Evolutionary conservation across 2,888 invertebrate genomes (phyloP), one percentile per base, ranked within the genome.

Genomic region (Himalopsyche japonica): DNA sequence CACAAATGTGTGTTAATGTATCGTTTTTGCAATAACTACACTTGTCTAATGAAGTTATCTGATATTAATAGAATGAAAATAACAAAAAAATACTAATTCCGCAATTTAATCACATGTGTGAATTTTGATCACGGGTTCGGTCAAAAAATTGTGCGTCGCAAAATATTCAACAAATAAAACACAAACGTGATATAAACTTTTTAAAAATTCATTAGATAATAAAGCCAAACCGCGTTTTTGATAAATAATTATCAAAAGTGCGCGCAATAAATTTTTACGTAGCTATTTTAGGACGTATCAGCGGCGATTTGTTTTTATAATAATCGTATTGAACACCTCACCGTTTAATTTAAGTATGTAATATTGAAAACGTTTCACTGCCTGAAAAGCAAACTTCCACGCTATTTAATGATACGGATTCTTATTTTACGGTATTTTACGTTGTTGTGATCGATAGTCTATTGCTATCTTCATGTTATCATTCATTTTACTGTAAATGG

Each of bases 281-380:
- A 57, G 24, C 3, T n/a, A 15, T 57, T 20, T 49, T 7, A 57
- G 8, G 57, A 57, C 20, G 15, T 57, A 57, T 57, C 10, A 6
- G 15, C 24, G 24, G 10, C 24, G 15, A 20, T 57, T 20, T 20
- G 0, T 77, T 77, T 32, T 77, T 32, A 37, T 77, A 32, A 37
- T 32, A 77, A 37, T 77, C 27, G 18, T 20, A 77, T 37, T 77
- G 24, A 77, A 37, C 34, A 77, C 77, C 77, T 77, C 77, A 78
- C 37, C n/a, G 30, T 70, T 70, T 70, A 70, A 20, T 57, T 57
- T n/a, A 57, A 57, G 57, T 57, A 57, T 57, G 20, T 57, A 80
- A 80, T n/a, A 79, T 37, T 24, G 47, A 24, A 70, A 76, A 81
- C 76, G 43, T 18, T 37, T 81, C 81, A 81, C 81, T 81, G 81